phyloP scores from a whole-genome alignment of 2,113 vertebrate species.

The Coreoperca whiteheadi region DNA sequence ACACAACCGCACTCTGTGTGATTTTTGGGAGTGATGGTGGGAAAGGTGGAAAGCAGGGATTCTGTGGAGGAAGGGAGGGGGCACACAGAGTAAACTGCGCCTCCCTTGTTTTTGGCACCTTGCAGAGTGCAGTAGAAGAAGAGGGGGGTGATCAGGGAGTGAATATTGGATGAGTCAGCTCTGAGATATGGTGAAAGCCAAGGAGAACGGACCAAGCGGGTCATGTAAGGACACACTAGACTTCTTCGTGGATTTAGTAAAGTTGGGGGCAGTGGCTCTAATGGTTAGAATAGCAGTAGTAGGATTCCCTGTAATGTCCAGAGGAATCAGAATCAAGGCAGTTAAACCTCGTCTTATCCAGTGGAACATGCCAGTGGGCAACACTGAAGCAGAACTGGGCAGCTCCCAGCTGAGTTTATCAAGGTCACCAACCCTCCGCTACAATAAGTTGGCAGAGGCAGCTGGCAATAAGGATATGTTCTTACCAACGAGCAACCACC shows the following conservation, averaged over 20 bases:
- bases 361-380: neutral
- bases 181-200: constrained; percentile 68
- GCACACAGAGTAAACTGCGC: constrained; percentile 76
- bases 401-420: constrained; percentile 14
- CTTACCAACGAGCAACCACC: constrained; percentile 9
- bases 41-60: constrained; percentile 69
- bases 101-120: constrained; percentile 80
- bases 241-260: constrained; percentile 17
- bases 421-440: constrained; percentile 3
- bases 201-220: constrained; percentile 55
- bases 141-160: constrained; percentile 48
- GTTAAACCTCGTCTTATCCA: neutral
- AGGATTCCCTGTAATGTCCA: neutral
- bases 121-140: constrained; percentile 65
- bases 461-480: constrained; percentile 15
- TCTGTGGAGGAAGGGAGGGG: constrained; percentile 74
- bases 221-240: constrained; percentile 65
- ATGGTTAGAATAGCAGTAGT: neutral
- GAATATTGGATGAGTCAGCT: constrained; percentile 72
- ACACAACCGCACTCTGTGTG: constrained; percentile 54
- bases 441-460: constrained; percentile 18
- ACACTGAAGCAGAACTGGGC: neutral
- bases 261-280: neutral
- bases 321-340: constrained; percentile 8
- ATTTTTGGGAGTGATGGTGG: constrained; percentile 69